Evolutionary conservation across 2,113 vertebrate genomes (phyloP).

Genomic region (Hydrolagus affinis): DNA sequence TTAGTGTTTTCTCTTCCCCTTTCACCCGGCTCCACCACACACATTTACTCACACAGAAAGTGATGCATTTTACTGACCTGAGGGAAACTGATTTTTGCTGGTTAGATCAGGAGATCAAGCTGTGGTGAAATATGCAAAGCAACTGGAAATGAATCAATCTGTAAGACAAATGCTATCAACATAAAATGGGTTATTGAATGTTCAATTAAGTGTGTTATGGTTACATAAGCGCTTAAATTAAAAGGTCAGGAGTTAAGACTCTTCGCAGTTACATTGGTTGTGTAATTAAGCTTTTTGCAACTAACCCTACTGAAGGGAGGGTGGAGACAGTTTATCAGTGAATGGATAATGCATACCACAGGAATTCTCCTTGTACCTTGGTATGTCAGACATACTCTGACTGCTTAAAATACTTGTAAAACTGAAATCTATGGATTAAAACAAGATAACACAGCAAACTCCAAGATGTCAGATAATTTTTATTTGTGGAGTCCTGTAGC

Average conservation of each 20-base stretch:
- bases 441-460: background rate
- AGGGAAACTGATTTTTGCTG: background rate
- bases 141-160: background rate
- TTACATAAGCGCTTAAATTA: background rate
- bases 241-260: background rate
- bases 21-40: no score
- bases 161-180: background rate
- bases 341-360: background rate
- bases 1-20: no score
- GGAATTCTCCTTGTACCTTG: background rate
- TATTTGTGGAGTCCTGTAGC: no score
- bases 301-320: background rate
- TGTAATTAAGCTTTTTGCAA: background rate
- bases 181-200: background rate
- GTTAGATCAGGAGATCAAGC: background rate
- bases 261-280: background rate
- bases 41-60: background rate
- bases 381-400: background rate
- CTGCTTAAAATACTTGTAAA: background rate
- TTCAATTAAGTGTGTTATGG: background rate
- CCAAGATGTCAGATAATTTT: no score
- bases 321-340: background rate
- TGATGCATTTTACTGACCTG: background rate
- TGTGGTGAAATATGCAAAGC: background rate
- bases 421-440: background rate